Evolutionary conservation across 2,113 vertebrate species (phyloP).

Genomic region (Tamias sibiricus): DNA sequence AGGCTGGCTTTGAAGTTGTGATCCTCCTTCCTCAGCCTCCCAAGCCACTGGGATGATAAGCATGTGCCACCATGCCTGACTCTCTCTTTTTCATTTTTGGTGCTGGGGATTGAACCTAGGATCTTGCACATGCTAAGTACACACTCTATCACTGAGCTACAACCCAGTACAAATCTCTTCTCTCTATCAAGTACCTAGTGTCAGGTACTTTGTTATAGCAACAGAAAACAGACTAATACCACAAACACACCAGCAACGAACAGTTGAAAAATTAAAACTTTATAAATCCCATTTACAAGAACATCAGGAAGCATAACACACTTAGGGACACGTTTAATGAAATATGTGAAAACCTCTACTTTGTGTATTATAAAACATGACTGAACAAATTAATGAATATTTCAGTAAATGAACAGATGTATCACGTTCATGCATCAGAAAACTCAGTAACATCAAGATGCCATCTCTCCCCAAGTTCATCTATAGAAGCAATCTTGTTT

Average conservation of each 20-base stretch:
- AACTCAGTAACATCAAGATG: background rate
- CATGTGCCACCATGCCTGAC: too few relatives aligned
- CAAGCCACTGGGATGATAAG: too few relatives aligned
- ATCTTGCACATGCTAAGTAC: too few relatives aligned
- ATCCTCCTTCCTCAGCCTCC: too few relatives aligned
- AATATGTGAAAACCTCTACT: background rate
- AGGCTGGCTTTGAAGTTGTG: too few relatives aligned
- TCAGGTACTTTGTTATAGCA: too few relatives aligned
- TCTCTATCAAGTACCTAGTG: background rate
- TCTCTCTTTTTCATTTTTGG: background rate
- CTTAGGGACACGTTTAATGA: background rate
- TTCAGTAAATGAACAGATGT: background rate
- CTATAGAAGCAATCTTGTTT: background rate
- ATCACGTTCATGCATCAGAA: background rate
- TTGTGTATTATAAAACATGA: background rate
- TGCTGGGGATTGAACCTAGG: background rate
- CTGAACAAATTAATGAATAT: background rate
- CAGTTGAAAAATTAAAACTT: background rate
- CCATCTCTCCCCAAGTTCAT: background rate
- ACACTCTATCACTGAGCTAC: background rate
- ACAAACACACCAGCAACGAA: background rate
- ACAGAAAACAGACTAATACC: too few relatives aligned
- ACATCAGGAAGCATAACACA: too few relatives aligned
- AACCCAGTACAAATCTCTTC: background rate
- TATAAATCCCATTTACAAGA: background rate